Base-by-base conservation (phyloP, 2,113 vertebrate species). In the Protomyctophum bolini region DNA sequence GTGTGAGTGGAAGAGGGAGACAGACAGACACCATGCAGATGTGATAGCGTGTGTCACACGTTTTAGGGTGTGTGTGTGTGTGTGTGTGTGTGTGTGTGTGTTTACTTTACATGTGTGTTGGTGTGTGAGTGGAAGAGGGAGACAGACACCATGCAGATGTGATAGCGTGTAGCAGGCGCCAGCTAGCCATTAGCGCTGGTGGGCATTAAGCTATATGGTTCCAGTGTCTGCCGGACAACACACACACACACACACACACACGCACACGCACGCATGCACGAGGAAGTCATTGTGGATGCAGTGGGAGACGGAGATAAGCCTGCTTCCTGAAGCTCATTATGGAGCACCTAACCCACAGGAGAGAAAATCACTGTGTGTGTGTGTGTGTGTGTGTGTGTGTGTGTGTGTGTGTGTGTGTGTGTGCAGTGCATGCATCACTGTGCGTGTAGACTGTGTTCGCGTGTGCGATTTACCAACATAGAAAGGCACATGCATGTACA, bases 311-410 rank as follows among this genome's bases (percentile, higher is more conserved):
- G 67, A 78, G 87, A 89, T 89, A 89, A 89, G 82, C 7, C 74
- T 1, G 75, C 70, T 83, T 87, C 80, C 89, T 80, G 79, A 85
- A 75, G 73, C 76, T 81, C 71, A 78, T 87, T 83, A 81, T n/a
- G 21, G 7, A 76, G 60, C 21, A 41, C 33, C 33, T 41, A 41
- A 41, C 33, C 33, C 33, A 41, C 33, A 3, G 58, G 61, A 83
- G 58, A 21, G 41, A 1, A 29, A 56, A 29, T 77, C 49, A 61
- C 64, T 61, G 52, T 10, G 33, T 33, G 33, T 33, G 33, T 33
- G 33, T 33, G 33, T 33, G 33, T 33, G 33, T 33, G 33, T 33
- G 33, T 33, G 33, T 33, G 33, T 33, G 33, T 33, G 33, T 33
- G 33, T 33, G 33, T 33, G 33, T 33, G 33, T 33, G 33, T 33